Percentiles rank a stretch among this genome's conserved stretches.
phyloP scores from a whole-genome alignment of 2,113 vertebrate species.

The Paracanthobrama guichenoti region DNA sequence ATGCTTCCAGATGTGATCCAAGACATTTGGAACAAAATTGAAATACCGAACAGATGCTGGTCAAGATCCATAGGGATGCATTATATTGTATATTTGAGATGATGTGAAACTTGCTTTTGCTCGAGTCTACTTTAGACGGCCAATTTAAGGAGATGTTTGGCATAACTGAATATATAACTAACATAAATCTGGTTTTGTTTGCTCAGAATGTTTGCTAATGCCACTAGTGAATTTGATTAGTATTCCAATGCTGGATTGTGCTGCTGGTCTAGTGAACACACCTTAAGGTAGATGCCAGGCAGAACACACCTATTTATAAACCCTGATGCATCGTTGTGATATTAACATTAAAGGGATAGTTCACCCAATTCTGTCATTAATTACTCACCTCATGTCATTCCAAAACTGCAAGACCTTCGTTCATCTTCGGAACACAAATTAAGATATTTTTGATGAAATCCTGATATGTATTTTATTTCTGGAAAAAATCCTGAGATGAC shows the following conservation, averaged over 20 bases:
- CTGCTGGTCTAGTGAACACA: background rate
- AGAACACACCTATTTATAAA: background rate
- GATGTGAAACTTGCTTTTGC: background rate
- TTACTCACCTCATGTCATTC: no score
- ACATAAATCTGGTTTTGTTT: slow-evolving; percentile 20
- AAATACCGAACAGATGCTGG: slow-evolving; percentile 30
- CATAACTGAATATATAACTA: background rate
- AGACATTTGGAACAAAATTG: background rate
- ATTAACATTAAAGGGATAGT: no score
- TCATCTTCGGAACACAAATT: no score
- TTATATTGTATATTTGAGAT: slow-evolving; percentile 20
- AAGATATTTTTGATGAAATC: no score
- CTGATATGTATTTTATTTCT: no score
- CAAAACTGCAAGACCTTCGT: no score
- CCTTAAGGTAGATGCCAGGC: background rate
- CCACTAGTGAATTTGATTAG: background rate
- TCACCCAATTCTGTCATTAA: no score
- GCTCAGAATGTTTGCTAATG: background rate
- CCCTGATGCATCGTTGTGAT: background rate
- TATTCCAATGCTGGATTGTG: background rate
- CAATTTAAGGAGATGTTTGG: background rate
- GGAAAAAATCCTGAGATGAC: no score
- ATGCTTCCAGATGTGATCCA: slow-evolving; percentile 35
- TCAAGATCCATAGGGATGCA: slow-evolving; percentile 16
- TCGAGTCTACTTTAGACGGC: background rate